Percentiles rank a stretch among this genome's conserved stretches.
Conservation (phyloP, 2,113 vertebrate species). For the Pomatorhinus ruficollis region DNA sequence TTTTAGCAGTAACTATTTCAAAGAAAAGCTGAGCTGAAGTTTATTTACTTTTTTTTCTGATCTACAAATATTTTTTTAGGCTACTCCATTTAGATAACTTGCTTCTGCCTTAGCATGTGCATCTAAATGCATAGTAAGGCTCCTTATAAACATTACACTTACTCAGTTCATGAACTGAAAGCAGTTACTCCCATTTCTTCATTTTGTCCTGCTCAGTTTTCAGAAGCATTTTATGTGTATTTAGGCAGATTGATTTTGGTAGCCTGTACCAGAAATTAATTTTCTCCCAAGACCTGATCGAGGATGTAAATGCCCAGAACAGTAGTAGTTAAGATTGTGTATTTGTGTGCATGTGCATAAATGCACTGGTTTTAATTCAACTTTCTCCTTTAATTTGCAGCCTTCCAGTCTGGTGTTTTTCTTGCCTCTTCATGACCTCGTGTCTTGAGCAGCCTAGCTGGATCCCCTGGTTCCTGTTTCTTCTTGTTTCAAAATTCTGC, state of each 20-base stretch:
- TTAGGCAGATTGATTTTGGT: not conserved
- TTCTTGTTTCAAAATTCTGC: conserved; percentile 41
- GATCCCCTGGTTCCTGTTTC: conserved; percentile 66
- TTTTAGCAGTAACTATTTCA: not conserved
- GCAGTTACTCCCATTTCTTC: not conserved
- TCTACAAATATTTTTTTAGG: not conserved
- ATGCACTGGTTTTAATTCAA: conserved; percentile 53
- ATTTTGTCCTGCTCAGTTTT: not conserved
- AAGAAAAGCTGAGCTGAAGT: not conserved
- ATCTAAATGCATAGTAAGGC: not conserved
- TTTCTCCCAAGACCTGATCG: not conserved
- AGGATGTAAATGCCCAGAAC: not conserved
- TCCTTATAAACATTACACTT: not conserved
- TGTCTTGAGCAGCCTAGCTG: conserved; percentile 64
- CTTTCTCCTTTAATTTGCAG: conserved; percentile 71
- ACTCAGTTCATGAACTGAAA: not conserved
- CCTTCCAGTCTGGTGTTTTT: conserved; percentile 63
- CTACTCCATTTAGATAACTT: not conserved
- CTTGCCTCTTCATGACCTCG: conserved; percentile 60
- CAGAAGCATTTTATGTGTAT: not conserved
- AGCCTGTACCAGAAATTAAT: not conserved
- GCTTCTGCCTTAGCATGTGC: not conserved
- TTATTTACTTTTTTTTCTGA: not conserved
- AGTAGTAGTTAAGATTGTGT: not conserved
- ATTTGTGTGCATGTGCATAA: conserved; percentile 12